Percentiles rank a stretch among this genome's conserved stretches.
These are phyloP conservation scores for Horisme vitalbata DNA, from an alignment of 2,888 invertebrate species.

Conservation along the genomic window DNA sequence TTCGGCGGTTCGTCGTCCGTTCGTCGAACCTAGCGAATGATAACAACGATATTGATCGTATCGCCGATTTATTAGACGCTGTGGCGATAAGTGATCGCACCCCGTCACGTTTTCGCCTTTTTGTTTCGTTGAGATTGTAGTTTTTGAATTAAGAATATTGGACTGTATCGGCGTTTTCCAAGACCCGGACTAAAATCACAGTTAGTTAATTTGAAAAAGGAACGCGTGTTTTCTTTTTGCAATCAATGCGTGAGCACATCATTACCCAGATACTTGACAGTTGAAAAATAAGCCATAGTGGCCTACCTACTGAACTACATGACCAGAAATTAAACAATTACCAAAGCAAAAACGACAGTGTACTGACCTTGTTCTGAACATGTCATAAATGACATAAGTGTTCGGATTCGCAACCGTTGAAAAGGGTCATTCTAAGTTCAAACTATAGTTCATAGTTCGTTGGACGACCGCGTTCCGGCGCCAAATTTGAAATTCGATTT, in stretches of 20 bases:
- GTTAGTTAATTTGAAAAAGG: too few relatives aligned
- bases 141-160: background rate
- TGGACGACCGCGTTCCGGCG: constrained; percentile 42
- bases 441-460: constrained; percentile 48
- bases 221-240: too few relatives aligned
- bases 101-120: constrained; percentile 9
- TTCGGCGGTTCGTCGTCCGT: constrained; percentile 51
- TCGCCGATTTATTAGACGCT: constrained; percentile 37
- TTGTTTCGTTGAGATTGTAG: background rate
- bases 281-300: too few relatives aligned
- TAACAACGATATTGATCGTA: constrained; percentile 46
- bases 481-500: constrained; percentile 59
- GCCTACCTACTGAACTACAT: too few relatives aligned
- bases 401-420: constrained; percentile 33
- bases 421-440: constrained; percentile 36
- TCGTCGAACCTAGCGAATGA: constrained; percentile 42
- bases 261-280: too few relatives aligned
- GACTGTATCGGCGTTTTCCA: background rate
- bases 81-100: constrained; percentile 29
- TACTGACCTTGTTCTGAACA: constrained; percentile 11
- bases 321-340: background rate
- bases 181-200: too few relatives aligned
- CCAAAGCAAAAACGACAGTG: constrained; percentile 1
- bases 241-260: too few relatives aligned
- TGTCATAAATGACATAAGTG: constrained; percentile 35